A percentile compares a stretch with the other conserved stretches of the same genome.
These are phyloP conservation scores for Pseudachorutes palmiensis DNA, from an alignment of 1,140 invertebrate species.

Conservation along the genomic window DNA sequence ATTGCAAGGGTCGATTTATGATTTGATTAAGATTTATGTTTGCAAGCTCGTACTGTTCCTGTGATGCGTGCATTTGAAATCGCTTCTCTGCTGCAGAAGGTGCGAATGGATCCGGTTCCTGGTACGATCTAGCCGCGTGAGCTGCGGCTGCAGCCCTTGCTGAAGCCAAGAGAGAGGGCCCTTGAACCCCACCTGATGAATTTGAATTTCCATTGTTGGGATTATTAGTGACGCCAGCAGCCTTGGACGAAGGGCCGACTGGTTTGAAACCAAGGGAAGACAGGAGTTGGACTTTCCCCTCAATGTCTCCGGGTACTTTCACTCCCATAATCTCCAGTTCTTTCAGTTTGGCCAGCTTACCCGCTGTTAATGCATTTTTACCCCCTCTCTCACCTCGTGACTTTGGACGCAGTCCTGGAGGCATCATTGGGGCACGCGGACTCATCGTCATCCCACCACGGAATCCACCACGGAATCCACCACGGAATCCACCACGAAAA, in stretches of 20 bases:
- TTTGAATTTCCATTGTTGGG: neutral
- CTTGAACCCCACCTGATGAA: slow-evolving; percentile 5
- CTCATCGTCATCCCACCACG: neutral
- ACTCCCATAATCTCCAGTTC: neutral
- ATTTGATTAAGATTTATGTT: neutral
- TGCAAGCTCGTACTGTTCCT: too few relatives aligned
- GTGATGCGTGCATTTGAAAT: neutral
- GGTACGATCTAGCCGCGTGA: neutral
- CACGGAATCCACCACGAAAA: neutral
- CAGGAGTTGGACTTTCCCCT: neutral
- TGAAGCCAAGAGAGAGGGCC: neutral
- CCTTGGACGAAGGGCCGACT: neutral
- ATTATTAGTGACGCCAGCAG: neutral
- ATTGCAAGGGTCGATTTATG: neutral
- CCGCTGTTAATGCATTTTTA: slow-evolving; percentile 9
- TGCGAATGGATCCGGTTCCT: neutral
- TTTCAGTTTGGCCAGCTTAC: slow-evolving; percentile 3
- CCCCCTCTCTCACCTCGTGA: slow-evolving; percentile 13
- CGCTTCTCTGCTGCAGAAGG: neutral
- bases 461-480: neutral
- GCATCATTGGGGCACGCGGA: neutral
- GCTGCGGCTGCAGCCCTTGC: neutral
- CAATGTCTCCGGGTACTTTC: neutral
- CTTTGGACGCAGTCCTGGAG: neutral
- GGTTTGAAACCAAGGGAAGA: neutral